phyloP scores from a whole-genome alignment of 2,797 vertebrate genomes.

The Premnoplex brunnescens region DNA sequence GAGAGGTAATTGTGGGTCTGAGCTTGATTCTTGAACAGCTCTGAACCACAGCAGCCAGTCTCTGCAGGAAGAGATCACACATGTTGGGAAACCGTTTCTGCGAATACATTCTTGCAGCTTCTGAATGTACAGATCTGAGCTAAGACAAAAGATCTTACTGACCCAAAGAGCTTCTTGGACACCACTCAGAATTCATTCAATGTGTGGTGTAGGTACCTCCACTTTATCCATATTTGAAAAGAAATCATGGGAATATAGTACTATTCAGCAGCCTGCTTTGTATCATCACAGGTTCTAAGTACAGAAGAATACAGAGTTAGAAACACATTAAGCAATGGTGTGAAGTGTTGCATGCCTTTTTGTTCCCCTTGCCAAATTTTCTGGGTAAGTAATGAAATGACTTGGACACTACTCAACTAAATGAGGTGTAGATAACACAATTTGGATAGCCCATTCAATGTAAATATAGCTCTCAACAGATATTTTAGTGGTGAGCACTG shows the following conservation, averaged over 20 bases:
- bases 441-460: not conserved
- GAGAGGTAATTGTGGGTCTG: not conserved
- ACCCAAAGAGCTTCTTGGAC: not conserved
- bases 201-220: not conserved
- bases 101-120: not conserved
- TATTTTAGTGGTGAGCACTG: not conserved
- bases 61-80: not conserved
- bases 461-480: not conserved
- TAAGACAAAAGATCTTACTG: not conserved
- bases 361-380: not conserved
- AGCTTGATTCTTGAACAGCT: not conserved
- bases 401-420: not conserved
- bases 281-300: not conserved
- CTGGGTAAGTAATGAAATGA: not conserved
- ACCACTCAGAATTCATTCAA: not conserved
- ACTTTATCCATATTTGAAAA: not conserved
- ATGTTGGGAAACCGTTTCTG: not conserved
- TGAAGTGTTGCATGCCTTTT: not conserved
- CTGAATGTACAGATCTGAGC: not conserved
- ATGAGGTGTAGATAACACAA: not conserved
- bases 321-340: not conserved
- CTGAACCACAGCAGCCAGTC: not conserved
- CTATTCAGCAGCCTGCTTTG: not conserved
- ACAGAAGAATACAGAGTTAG: not conserved
- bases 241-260: not conserved